Evolutionary conservation across 2,888 invertebrate species (phyloP).

Genomic region (Griposia aprilina): DNA sequence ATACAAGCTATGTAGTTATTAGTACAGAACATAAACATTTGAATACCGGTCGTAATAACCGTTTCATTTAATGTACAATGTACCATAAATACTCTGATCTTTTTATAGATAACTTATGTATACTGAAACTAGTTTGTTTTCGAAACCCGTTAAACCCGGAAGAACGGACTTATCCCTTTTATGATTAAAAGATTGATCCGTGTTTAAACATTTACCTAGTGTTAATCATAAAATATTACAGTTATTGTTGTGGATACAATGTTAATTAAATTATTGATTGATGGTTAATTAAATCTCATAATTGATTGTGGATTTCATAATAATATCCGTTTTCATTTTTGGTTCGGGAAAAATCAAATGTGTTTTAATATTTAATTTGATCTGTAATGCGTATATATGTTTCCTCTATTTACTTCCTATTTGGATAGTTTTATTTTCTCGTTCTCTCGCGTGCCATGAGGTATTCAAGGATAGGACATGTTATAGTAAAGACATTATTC

Average conservation of each 20-base stretch:
- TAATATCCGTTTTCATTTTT: neutral
- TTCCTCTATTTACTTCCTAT: too few species aligned
- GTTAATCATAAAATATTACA: slow-evolving; percentile 5
- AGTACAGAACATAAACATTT: slow-evolving; percentile 35
- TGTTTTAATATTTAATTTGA: neutral
- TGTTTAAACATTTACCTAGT: neutral
- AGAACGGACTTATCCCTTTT: slow-evolving; percentile 11
- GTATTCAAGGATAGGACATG: too few species aligned
- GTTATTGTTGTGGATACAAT: neutral
- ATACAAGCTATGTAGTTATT: slow-evolving; percentile 31
- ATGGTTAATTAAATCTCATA: slow-evolving; percentile 14
- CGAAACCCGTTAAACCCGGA: slow-evolving; percentile 30
- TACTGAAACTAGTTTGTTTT: slow-evolving; percentile 35
- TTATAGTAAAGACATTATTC: neutral
- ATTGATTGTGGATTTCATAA: slow-evolving; percentile 5
- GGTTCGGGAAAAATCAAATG: neutral
- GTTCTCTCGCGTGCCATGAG: neutral
- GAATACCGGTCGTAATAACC: slow-evolving; percentile 42
- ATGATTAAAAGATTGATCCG: slow-evolving; percentile 9
- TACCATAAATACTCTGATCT: slow-evolving; percentile 25
- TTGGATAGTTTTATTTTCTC: neutral
- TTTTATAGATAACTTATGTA: slow-evolving; percentile 32
- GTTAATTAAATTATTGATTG: slow-evolving; percentile 20
- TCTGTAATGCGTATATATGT: too few species aligned
- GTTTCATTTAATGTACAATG: slow-evolving; percentile 26